Base-by-base conservation (phyloP, 1,140 invertebrate species). In the Reticulitermes speratus region DNA sequence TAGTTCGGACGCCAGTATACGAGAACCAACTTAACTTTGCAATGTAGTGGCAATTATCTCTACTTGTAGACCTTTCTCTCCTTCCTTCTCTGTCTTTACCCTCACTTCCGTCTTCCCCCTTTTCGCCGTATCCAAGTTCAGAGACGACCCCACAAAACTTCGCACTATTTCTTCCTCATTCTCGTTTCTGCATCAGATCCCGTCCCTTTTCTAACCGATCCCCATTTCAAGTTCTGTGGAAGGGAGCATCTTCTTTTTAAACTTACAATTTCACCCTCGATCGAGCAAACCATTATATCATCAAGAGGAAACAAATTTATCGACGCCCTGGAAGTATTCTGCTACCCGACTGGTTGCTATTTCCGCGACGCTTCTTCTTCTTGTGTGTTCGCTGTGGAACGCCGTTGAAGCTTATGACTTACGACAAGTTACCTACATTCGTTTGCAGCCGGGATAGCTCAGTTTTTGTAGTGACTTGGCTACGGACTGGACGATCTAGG, bases 211-310 rank as follows among this genome's bases (percentile, higher is more conserved):
- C 30, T 45, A 81, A 3, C 82, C 83, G 12, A 21, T 82, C 83
- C 85, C 84, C 84, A 16, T 45, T 85, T 83, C 44, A 7, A 83
- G 30, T 83, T 82, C 86, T 84, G 9, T 48, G 81, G 48, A 87
- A 88, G 88, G 38, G 88, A 87, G 65, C 5, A 75, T 75, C 65
- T 75, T 75, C n/a, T 75, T 75, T 75, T 75, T 75, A 75, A 75
- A 75, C 65, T 75, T 75, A 75, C 65, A 75, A 30, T 75, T 75
- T 75, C 65, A 75, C 65, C 65, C 65, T 75, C 65, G 65, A 75
- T 75, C 65, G 65, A 75, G 65, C 65, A 75, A 75, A 75, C 65
- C 65, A 75, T 75, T 75, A 75, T 75, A 75, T 75, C 65, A 75
- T 75, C 65, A 75, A 30, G 65, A 75, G 65, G 65, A 75, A 75